Base-by-base conservation (phyloP, 1,140 invertebrate species). In the Portunus trituberculatus region DNA sequence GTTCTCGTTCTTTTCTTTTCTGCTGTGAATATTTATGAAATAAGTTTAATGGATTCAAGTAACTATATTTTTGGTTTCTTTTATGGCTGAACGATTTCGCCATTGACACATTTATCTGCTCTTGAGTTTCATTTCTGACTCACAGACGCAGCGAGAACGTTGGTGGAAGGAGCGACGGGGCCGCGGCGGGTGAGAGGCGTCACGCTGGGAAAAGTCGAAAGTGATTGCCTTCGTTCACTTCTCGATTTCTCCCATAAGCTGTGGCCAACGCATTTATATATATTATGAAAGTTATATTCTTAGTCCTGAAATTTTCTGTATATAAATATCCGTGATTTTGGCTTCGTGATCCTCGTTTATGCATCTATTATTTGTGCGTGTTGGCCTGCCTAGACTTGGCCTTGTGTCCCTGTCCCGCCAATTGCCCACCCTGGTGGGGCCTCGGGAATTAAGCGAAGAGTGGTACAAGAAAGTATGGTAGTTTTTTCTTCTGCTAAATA, bases 11-110 rank as follows among this genome's bases (percentile, higher is more conserved):
- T 32, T 28, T 84, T 10, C 25, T 84, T 32, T 4, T 84, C 10
- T 84, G 83, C 83, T 28, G 83, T 84, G 83, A 76, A 76, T 76
- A 76, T 76, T 76, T 25, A 76, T 76, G 67, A 59, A 76, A 76
- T 76, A n/a, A n/a, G n/a, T 20, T 2, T 76, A 7, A 76, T 76
- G 12, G n/a, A 20, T n/a, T 76, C 67, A 20, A 25, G 20, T n/a
- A n/a, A 76, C 25, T n/a, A n/a, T 76, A 76, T 76, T 76, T 76
- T 76, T 20, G 67, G 67, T 76, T 76, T n/a, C 67, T n/a, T 76
- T 76, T 20, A 76, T 76, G 67, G 67, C 20, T 76, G 12, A 59
- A n/a, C 67, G 67, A 25, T n/a, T 76, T n/a, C 6, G 25, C 20
- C 67, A 59, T 76, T 76, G 67, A 76, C 67, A 59, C 67, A 76